These are phyloP conservation scores for Pardosa pseudoannulata DNA, from an alignment of 2,888 invertebrate species.

Conservation along the genomic window DNA sequence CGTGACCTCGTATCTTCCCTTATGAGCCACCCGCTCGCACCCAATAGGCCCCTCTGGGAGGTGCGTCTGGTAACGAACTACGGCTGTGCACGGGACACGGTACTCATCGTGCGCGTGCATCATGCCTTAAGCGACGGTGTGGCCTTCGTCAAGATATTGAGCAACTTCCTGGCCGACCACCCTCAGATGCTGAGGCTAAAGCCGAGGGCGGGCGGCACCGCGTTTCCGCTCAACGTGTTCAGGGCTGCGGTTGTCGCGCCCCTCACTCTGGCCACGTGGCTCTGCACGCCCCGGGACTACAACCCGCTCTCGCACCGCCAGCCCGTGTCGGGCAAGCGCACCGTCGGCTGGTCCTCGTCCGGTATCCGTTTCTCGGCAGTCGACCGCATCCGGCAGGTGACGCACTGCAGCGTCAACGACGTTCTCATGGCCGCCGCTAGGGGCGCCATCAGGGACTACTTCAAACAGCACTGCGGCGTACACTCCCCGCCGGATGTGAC, in stretches of 20 bases:
- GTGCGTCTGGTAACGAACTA: constrained; percentile 79
- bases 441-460: constrained; percentile 79
- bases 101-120: constrained; percentile 79
- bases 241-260: constrained; percentile 80
- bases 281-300: constrained; percentile 78
- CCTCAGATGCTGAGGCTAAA: constrained; percentile 74
- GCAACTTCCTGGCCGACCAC: constrained; percentile 72
- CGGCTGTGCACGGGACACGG: constrained; percentile 78
- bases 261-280: constrained; percentile 79
- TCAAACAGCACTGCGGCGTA: constrained; percentile 79
- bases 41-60: constrained; percentile 80
- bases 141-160: constrained; percentile 78
- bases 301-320: constrained; percentile 78
- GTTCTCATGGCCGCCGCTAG: constrained; percentile 80
- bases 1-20: constrained; percentile 79
- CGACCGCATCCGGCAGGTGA: constrained; percentile 80
- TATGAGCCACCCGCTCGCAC: constrained; percentile 78
- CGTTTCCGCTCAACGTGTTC: constrained; percentile 78
- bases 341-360: constrained; percentile 80
- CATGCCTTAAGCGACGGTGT: constrained; percentile 80
- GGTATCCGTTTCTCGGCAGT: constrained; percentile 78
- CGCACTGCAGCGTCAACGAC: constrained; percentile 80
- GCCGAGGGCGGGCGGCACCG: constrained; percentile 78
- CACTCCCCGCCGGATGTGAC: constrained; percentile 80
- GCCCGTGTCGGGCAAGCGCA: constrained; percentile 72